Evolutionary conservation across 2,888 invertebrate genomes (phyloP).

Genomic region (Melolontha melolontha): DNA sequence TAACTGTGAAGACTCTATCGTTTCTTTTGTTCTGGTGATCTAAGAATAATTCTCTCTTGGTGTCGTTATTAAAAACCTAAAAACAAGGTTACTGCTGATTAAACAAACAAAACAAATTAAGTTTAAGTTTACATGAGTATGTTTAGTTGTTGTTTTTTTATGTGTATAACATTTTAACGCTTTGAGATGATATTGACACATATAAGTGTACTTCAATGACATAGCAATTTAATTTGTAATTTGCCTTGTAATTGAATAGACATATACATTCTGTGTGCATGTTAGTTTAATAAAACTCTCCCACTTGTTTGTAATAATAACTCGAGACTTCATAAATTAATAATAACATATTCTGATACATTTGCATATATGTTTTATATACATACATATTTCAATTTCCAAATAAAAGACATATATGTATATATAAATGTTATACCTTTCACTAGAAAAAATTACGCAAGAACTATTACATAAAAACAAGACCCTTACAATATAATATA

Average conservation of each 20-base stretch:
- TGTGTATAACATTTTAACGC: too few species aligned
- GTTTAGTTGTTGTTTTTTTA: too few species aligned
- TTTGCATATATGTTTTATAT: too few species aligned
- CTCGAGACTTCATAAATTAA: slow-evolving; percentile 39
- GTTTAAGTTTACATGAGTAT: slow-evolving; percentile 2
- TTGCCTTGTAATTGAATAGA: slow-evolving; percentile 3
- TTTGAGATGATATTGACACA: too few species aligned
- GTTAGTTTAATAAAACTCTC: slow-evolving; percentile 4
- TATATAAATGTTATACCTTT: too few species aligned
- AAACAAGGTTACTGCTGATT: slow-evolving; percentile 26
- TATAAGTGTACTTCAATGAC: slow-evolving; percentile 1
- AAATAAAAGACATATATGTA: too few species aligned
- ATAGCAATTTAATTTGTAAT: slow-evolving; percentile 9
- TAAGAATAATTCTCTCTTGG: slow-evolving; percentile 47
- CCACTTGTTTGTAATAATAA: too few species aligned
- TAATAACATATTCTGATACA: neutral
- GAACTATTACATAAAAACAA: too few species aligned
- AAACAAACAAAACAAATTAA: slow-evolving; percentile 36
- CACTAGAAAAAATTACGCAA: too few species aligned
- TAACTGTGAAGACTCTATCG: slow-evolving; percentile 48
- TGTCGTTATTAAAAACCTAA: slow-evolving; percentile 46
- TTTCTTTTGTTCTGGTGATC: slow-evolving; percentile 48
- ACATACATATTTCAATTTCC: too few species aligned
- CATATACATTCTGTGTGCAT: neutral
- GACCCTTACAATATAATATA: too few species aligned